phyloP scores from a whole-genome alignment of 2,888 invertebrate species.

The Aporophyla lueneburgensis region DNA sequence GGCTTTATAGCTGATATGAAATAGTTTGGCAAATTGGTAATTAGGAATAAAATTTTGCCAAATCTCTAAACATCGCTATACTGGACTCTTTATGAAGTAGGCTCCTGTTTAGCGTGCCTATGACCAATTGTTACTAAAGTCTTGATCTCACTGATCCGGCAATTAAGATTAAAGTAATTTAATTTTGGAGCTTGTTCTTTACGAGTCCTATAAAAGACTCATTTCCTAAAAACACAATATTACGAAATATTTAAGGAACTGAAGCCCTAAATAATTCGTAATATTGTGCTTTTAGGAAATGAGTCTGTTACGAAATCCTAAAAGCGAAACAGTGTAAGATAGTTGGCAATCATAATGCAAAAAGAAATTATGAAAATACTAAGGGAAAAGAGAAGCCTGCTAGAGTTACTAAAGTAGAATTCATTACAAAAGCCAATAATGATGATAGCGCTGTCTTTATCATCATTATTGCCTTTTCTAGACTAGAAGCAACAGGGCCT shows the following conservation, averaged over 20 bases:
- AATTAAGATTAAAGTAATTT: neutral
- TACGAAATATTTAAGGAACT: too few species aligned
- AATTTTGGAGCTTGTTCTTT: neutral
- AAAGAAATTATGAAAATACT: neutral
- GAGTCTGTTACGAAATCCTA: neutral
- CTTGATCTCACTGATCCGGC: conserved; percentile 8
- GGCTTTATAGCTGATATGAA: neutral
- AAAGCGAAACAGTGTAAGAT: neutral
- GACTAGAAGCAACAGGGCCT: too few species aligned
- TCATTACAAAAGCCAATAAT: neutral
- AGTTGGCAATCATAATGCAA: neutral
- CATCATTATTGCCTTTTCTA: too few species aligned
- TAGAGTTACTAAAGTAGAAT: neutral
- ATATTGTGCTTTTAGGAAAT: neutral
- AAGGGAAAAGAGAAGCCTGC: too few species aligned
- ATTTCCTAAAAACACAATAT: too few species aligned
- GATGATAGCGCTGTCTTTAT: neutral
- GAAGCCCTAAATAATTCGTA: neutral
- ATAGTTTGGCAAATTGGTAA: neutral
- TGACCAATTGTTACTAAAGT: neutral
- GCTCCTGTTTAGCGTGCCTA: neutral
- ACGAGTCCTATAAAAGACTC: neutral
- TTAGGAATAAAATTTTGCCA: neutral
- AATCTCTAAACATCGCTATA: too few species aligned
- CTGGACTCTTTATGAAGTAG: neutral